phyloP scores from a whole-genome alignment of 2,113 vertebrate species.

The Artemisiospiza belli region DNA sequence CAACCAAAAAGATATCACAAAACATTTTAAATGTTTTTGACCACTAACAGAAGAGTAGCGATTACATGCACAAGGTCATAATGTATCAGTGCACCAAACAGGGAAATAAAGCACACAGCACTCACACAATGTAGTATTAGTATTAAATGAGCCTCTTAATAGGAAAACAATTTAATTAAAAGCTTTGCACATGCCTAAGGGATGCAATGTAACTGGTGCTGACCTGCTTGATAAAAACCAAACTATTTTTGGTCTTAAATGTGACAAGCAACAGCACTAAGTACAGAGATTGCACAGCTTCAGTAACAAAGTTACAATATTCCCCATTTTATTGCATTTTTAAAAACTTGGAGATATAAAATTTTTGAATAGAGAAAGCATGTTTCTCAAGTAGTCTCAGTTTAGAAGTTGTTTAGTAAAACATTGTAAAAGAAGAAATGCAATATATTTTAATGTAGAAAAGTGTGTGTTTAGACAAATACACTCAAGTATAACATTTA shows the following conservation, averaged over 20 bases:
- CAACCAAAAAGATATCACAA: neutral
- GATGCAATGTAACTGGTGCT: neutral
- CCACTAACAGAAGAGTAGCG: neutral
- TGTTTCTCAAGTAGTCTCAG: neutral
- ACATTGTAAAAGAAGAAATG: neutral
- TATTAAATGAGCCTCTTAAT: neutral
- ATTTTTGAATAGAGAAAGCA: neutral
- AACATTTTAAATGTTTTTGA: neutral
- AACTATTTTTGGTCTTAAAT: neutral
- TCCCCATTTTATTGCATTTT: conserved; percentile 1
- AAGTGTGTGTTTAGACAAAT: neutral
- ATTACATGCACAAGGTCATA: conserved; percentile 14
- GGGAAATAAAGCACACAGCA: conserved; percentile 12
- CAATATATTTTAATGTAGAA: neutral
- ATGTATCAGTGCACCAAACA: conserved; percentile 3
- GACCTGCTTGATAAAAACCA: neutral
- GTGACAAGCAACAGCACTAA: conserved; percentile 19
- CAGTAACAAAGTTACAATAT: neutral
- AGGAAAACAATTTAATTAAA: conserved; percentile 6
- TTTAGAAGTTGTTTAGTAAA: conserved; percentile 13
- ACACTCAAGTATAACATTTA: neutral
- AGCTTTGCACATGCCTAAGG: neutral
- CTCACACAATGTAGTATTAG: neutral
- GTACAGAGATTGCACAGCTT: neutral
- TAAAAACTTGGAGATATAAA: neutral